phyloP scores from a whole-genome alignment of 2,888 invertebrate species.

The Embidobia sp. region DNA sequence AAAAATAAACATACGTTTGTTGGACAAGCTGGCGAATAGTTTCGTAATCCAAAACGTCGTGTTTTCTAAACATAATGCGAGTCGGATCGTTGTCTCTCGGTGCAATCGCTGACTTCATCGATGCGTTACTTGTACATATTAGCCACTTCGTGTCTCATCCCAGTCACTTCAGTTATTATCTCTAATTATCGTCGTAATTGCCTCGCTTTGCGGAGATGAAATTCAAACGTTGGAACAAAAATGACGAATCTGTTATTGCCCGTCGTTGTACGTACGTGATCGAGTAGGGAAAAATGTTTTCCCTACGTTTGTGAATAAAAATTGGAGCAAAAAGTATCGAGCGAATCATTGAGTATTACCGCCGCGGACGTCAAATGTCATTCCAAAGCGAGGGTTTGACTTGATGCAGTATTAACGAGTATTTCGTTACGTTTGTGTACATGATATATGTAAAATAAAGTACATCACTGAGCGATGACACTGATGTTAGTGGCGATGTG shows the following conservation, averaged over 20 bases:
- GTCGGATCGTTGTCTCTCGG: conserved; percentile 29
- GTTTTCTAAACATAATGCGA: conserved; percentile 9
- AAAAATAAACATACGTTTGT: neutral
- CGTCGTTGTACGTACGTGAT: conserved; percentile 29
- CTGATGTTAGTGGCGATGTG: too few species aligned
- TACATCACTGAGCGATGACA: too few species aligned
- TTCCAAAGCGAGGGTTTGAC: neutral
- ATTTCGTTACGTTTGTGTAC: too few species aligned
- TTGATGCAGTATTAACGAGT: conserved; percentile 29
- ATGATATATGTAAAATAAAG: too few species aligned
- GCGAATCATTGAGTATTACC: neutral
- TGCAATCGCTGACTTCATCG: conserved; percentile 48
- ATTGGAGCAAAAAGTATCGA: conserved; percentile 1
- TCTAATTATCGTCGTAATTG: conserved; percentile 51
- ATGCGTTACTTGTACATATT: conserved; percentile 50
- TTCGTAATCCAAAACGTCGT: conserved; percentile 10
- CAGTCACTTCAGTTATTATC: conserved; percentile 61
- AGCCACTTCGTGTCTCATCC: conserved; percentile 43
- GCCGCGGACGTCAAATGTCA: neutral
- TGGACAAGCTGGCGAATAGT: neutral
- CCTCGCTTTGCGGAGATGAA: conserved; percentile 15
- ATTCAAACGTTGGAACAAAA: conserved; percentile 37
- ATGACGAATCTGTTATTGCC: conserved; percentile 29
- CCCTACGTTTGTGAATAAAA: conserved; percentile 22
- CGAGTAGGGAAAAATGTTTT: too few species aligned